These are phyloP conservation scores for Saguinus oedipus DNA, from an alignment of 2,797 vertebrate species.

Conservation along the genomic window DNA sequence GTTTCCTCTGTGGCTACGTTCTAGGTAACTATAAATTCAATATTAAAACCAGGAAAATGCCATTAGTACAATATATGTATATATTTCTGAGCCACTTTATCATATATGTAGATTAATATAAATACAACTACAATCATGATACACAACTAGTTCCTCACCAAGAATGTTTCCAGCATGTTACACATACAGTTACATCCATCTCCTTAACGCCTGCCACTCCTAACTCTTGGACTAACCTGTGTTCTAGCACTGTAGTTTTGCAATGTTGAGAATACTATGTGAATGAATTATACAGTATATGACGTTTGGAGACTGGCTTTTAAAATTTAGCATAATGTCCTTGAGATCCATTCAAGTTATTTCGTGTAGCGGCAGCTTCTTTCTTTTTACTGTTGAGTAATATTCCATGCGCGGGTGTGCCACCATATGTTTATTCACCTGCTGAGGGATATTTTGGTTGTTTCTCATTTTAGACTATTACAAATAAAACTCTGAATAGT, in stretches of 20 bases:
- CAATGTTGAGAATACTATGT: not conserved
- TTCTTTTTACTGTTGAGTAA: not conserved
- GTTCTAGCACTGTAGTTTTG: not conserved
- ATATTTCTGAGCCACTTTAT: not conserved
- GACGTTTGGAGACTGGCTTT: not conserved
- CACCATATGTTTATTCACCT: not conserved
- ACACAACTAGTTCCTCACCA: not conserved
- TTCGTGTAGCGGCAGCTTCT: not conserved
- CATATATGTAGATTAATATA: not conserved
- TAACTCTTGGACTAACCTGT: not conserved
- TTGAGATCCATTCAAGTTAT: not conserved
- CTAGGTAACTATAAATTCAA: not conserved
- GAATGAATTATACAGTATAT: not conserved
- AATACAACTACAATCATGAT: not conserved
- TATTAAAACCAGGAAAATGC: not conserved
- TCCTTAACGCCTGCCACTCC: not conserved
- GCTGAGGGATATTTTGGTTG: not conserved
- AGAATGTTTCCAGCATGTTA: not conserved
- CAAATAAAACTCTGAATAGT: not conserved
- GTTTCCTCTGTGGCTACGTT: not conserved
- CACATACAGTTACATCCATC: not conserved
- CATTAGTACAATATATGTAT: not conserved
- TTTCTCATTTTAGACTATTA: not conserved
- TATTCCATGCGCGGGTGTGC: not conserved
- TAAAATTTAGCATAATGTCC: not conserved